Percentiles rank a stretch among this genome's conserved stretches.
These are phyloP conservation scores for Lepidurus arcticus DNA, from an alignment of 1,140 invertebrate species.

Conservation along the genomic window DNA sequence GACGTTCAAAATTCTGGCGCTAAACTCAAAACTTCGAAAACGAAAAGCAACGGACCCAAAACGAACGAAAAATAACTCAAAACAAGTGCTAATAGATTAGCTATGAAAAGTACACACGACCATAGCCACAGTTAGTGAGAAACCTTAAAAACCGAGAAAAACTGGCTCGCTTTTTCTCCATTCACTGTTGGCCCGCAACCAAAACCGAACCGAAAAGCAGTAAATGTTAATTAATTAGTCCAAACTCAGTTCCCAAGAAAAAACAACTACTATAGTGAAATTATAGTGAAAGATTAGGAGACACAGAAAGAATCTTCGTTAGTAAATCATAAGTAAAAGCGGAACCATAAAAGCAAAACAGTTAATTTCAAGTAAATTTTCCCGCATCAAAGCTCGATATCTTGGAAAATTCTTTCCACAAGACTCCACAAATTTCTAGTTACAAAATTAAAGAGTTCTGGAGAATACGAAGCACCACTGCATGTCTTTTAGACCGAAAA, in stretches of 20 bases:
- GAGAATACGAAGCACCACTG: background rate
- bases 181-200: background rate
- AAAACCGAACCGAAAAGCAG: background rate
- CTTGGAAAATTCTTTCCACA: background rate
- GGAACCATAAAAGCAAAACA: background rate
- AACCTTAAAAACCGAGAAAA: background rate
- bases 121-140: background rate
- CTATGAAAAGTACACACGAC: background rate
- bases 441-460: background rate
- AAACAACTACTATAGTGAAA: background rate
- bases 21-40: background rate
- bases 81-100: background rate
- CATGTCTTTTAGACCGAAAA: conserved; percentile 10
- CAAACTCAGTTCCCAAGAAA: background rate
- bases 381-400: background rate
- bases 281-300: background rate
- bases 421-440: background rate
- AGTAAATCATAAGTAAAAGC: background rate
- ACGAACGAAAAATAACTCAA: background rate
- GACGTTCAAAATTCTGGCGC: conserved; percentile 3
- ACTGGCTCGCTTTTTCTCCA: background rate
- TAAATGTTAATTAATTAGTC: background rate
- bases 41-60: background rate
- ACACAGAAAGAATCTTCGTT: background rate
- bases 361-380: background rate